phyloP scores from a whole-genome alignment of 2,888 invertebrate genomes.

The Chrysina gloriosa region DNA sequence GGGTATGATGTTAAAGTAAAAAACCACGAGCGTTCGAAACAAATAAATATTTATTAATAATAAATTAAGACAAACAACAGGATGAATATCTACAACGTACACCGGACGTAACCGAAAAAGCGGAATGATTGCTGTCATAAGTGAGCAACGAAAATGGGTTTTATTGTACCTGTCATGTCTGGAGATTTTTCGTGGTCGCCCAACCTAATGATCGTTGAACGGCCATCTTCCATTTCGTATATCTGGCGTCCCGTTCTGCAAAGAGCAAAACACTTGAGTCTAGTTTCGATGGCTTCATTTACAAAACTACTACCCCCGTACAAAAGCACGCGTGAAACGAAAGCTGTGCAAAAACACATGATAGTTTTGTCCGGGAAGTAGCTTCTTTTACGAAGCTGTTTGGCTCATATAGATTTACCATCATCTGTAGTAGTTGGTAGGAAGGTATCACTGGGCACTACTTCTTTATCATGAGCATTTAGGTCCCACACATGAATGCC shows the following conservation, averaged over 20 bases:
- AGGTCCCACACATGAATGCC: conserved; percentile 76
- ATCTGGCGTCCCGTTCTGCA: conserved; percentile 79
- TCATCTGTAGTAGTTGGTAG: conserved; percentile 83
- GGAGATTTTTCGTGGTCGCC: conserved; percentile 80
- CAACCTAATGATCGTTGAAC: conserved; percentile 92
- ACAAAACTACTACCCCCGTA: too few species aligned
- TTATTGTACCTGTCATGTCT: conserved; percentile 79
- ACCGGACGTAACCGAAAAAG: too few species aligned
- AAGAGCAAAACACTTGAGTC: conserved; percentile 45
- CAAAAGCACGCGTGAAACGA: too few species aligned
- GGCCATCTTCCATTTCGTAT: conserved; percentile 95
- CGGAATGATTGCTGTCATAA: conserved; percentile 24
- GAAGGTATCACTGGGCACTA: conserved; percentile 79
- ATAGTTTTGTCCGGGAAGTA: too few species aligned
- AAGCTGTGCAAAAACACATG: too few species aligned
- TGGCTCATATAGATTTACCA: too few species aligned
- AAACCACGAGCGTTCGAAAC: conserved; percentile 25
- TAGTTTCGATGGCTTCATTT: too few species aligned
- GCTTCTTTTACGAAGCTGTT: too few species aligned
- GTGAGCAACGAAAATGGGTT: conserved; percentile 28
- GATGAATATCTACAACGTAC: conserved; percentile 5
- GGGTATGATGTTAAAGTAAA: conserved; percentile 1
- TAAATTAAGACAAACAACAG: conserved; percentile 4
- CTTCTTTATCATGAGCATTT: conserved; percentile 69
- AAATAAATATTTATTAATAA: conserved; percentile 39